A percentile compares a stretch with the other conserved stretches of the same genome.
phyloP scores from a whole-genome alignment of 2,113 vertebrate genomes.

The Raja brachyura region DNA sequence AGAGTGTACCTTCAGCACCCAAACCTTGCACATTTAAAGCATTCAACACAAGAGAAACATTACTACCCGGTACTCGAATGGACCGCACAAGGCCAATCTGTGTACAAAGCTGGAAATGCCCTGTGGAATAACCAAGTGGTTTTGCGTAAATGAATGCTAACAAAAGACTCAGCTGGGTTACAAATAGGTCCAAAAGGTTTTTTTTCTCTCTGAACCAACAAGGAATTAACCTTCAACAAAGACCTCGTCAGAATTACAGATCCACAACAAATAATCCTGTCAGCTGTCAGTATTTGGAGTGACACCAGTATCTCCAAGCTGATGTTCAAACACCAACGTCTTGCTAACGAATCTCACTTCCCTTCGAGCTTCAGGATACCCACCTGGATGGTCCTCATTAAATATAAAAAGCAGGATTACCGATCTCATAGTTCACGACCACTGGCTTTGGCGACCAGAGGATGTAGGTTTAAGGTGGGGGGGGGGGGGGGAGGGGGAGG shows the following conservation, averaged over 20 bases:
- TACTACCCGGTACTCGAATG: too few relatives aligned
- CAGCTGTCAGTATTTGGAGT: background rate
- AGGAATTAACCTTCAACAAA: conserved; percentile 8
- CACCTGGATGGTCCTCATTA: background rate
- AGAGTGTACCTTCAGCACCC: too few relatives aligned
- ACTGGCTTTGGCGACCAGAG: background rate
- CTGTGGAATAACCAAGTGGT: background rate
- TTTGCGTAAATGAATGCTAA: background rate
- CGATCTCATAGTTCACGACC: background rate
- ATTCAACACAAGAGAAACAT: too few relatives aligned
- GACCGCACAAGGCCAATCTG: background rate
- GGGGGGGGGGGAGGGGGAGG: too few relatives aligned
- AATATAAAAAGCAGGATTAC: background rate
- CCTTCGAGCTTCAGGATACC: background rate
- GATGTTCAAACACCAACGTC: background rate
- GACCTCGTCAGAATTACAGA: background rate
- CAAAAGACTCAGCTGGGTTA: background rate
- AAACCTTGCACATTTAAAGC: too few relatives aligned
- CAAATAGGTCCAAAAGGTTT: background rate
- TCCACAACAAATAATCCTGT: background rate
- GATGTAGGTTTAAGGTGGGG: too few relatives aligned
- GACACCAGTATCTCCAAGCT: background rate
- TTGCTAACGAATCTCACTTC: background rate
- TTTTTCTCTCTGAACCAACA: background rate
- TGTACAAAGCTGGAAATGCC: background rate